A percentile compares a stretch with the other conserved stretches of the same genome.
phyloP scores from a whole-genome alignment of 1,140 invertebrate genomes.

The Panonychus citri region DNA sequence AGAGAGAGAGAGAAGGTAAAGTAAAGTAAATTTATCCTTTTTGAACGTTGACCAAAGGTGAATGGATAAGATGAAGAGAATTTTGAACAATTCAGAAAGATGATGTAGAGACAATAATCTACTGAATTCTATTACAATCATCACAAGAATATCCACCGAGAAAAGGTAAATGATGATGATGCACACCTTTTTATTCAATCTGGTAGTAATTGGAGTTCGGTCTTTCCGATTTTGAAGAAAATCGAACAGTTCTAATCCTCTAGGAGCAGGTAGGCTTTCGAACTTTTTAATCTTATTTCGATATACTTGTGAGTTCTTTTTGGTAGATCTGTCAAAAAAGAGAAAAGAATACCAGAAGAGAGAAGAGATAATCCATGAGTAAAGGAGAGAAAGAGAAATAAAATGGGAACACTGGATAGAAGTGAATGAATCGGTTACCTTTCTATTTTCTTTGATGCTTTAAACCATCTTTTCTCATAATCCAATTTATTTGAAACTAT shows the following conservation, averaged over 20 bases:
- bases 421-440: neutral
- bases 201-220: neutral
- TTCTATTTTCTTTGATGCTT: neutral
- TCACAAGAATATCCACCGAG: too few relatives aligned
- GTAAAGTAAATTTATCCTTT: too few relatives aligned
- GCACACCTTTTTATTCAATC: neutral
- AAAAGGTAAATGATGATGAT: too few relatives aligned
- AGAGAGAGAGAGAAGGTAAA: neutral
- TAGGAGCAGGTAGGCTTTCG: neutral
- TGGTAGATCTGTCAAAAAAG: conserved; percentile 4
- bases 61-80: too few relatives aligned
- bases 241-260: conserved; percentile 3
- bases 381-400: too few relatives aligned
- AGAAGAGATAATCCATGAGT: too few relatives aligned
- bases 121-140: too few relatives aligned
- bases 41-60: too few relatives aligned
- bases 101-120: too few relatives aligned
- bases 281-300: conserved; percentile 3
- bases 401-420: neutral
- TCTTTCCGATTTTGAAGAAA: conserved; percentile 4
- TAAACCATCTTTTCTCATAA: conserved; percentile 44
- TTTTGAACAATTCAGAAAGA: too few relatives aligned
- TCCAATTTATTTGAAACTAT: conserved; percentile 44
- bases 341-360: neutral
- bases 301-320: conserved; percentile 1